Conservation (phyloP, 1,140 invertebrate genomes). For the Bombus balteatus region DNA sequence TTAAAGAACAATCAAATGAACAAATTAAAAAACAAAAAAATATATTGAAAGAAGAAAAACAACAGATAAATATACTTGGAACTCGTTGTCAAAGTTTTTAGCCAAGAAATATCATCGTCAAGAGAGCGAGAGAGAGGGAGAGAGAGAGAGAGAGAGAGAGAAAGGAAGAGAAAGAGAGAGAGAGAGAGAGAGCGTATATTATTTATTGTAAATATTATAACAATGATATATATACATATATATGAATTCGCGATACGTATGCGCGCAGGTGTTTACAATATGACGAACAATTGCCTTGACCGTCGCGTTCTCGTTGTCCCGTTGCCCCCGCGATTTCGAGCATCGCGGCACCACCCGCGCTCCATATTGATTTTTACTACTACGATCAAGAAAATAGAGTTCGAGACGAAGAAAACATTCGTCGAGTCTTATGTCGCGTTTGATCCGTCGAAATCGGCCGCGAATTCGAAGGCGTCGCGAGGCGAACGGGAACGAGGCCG, state of each 20-base stretch:
- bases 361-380: constrained; percentile 27
- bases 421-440: neutral
- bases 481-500: constrained; percentile 16
- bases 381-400: neutral
- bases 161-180: neutral
- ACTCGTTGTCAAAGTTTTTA: constrained; percentile 48
- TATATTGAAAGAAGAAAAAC: neutral
- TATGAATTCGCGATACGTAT: constrained; percentile 59
- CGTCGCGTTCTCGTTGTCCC: constrained; percentile 42
- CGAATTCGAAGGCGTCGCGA: neutral
- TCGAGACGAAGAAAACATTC: neutral
- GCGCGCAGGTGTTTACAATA: constrained; percentile 55
- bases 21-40: neutral
- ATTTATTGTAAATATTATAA: constrained; percentile 51
- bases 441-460: constrained; percentile 6
- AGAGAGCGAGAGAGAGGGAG: no score
- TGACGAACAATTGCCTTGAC: constrained; percentile 55
- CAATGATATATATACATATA: constrained; percentile 46
- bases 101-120: constrained; percentile 49
- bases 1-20: neutral
- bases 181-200: constrained; percentile 23
- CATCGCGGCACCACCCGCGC: neutral
- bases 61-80: neutral
- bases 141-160: no score
- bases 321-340: neutral